phyloP scores from a whole-genome alignment of 1,140 invertebrate species.

The Bombus picipes region DNA sequence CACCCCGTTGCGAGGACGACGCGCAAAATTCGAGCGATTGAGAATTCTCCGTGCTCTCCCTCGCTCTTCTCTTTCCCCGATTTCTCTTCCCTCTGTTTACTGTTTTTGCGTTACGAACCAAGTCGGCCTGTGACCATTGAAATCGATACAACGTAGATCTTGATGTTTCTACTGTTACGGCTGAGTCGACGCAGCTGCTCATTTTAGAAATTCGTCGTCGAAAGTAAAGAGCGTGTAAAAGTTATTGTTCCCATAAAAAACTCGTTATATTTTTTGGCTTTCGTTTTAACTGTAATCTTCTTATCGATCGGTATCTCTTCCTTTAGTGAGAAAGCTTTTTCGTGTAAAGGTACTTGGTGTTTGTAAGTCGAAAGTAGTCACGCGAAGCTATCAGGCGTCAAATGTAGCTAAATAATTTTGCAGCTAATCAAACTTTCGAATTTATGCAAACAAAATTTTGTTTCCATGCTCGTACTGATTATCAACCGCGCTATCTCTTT shows the following conservation, averaged over 20 bases:
- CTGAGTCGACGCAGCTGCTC: not conserved
- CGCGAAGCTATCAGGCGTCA: not conserved
- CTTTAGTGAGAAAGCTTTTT: not conserved
- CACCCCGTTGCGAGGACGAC: conserved; percentile 65
- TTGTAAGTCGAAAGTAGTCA: not conserved
- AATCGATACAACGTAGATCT: conserved; percentile 14
- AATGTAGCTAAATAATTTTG: not conserved
- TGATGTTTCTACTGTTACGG: not conserved
- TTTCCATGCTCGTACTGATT: too few relatives aligned
- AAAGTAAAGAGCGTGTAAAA: not conserved
- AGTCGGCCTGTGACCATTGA: not conserved
- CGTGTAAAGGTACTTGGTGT: not conserved
- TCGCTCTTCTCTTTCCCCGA: conserved; percentile 23
- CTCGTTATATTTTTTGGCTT: not conserved
- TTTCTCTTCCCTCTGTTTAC: conserved; percentile 37
- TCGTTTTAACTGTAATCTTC: not conserved
- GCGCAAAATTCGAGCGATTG: conserved; percentile 72
- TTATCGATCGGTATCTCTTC: not conserved
- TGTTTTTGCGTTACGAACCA: not conserved
- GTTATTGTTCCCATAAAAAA: not conserved
- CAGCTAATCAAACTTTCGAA: not conserved
- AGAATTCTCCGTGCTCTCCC: not conserved
- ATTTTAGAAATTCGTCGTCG: not conserved
- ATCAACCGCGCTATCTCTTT: not conserved
- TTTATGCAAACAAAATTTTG: not conserved